Evolutionary conservation across 2,888 invertebrate species (phyloP).

Genomic region (Schrankia costaestrigalis): DNA sequence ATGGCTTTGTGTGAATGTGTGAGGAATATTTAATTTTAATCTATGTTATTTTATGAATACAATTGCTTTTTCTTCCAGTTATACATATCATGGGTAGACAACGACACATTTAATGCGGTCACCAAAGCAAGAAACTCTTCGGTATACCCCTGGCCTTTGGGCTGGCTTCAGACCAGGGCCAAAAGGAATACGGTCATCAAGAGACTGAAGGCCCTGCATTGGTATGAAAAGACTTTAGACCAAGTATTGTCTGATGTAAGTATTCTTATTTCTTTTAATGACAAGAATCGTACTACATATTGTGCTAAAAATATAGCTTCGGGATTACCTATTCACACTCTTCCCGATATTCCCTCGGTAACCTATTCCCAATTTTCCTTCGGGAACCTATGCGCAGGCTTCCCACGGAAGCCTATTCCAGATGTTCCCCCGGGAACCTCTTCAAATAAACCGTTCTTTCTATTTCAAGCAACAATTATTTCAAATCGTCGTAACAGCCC

Average conservation of each 20-base stretch:
- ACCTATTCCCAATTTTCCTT: too few species aligned
- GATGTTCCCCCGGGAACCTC: too few species aligned
- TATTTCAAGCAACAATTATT: too few species aligned
- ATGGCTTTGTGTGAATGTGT: too few species aligned
- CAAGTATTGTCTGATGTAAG: conserved; percentile 87
- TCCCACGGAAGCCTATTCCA: too few species aligned
- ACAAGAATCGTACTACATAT: too few species aligned
- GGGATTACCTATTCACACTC: too few species aligned
- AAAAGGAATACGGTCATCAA: conserved; percentile 86
- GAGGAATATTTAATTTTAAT: neutral
- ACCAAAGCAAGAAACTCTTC: conserved; percentile 93
- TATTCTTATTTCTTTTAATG: conserved; percentile 16
- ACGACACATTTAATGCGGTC: conserved; percentile 88
- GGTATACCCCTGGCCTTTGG: conserved; percentile 96
- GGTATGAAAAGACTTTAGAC: conserved; percentile 89
- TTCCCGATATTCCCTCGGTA: too few species aligned
- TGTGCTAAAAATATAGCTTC: too few species aligned
- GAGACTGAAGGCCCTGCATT: conserved; percentile 88
- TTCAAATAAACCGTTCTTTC: too few species aligned
- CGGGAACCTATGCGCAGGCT: too few species aligned
- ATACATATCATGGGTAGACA: conserved; percentile 93
- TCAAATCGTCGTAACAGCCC: too few species aligned
- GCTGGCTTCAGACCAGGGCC: conserved; percentile 88
- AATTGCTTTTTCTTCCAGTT: conserved; percentile 73
- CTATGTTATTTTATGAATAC: neutral